Conservation (phyloP, 2,888 invertebrate species). For the Campoletis raptor region DNA sequence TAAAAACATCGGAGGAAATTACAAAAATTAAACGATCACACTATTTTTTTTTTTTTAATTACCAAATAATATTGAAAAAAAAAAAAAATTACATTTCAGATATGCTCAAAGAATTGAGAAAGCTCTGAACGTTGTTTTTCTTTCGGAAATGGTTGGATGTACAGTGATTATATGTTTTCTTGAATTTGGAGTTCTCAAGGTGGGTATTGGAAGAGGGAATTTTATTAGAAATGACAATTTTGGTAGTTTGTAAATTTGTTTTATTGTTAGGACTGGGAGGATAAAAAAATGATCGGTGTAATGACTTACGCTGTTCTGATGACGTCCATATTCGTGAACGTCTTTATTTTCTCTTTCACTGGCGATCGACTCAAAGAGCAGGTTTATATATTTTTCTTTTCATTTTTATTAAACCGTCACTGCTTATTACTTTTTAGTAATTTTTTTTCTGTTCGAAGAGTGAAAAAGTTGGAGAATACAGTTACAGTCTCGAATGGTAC, state of each 20-base stretch:
- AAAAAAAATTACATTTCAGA: conserved; percentile 64
- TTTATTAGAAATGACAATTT: conserved; percentile 7
- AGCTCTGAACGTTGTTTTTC: conserved; percentile 77
- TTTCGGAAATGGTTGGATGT: conserved; percentile 78
- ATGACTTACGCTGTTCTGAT: conserved; percentile 76
- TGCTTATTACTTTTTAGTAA: neutral
- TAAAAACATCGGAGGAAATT: neutral
- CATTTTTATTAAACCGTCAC: neutral
- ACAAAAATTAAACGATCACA: neutral
- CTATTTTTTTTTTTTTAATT: neutral
- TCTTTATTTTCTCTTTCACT: conserved; percentile 78
- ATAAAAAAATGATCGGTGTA: conserved; percentile 73
- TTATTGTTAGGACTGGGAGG: conserved; percentile 77
- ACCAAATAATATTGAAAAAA: neutral
- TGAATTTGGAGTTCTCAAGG: conserved; percentile 77
- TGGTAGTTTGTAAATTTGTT: neutral
- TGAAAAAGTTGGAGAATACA: conserved; percentile 72
- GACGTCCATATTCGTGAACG: conserved; percentile 78
- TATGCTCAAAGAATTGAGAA: conserved; percentile 79
- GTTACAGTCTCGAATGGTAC: conserved; percentile 77
- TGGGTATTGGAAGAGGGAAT: conserved; percentile 4
- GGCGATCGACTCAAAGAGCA: conserved; percentile 78
- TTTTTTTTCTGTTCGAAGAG: conserved; percentile 65
- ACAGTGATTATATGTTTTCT: conserved; percentile 78
- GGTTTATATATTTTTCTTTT: conserved; percentile 65